Conservation (phyloP, 1,140 invertebrate genomes). For the Bombus sibiricus region DNA sequence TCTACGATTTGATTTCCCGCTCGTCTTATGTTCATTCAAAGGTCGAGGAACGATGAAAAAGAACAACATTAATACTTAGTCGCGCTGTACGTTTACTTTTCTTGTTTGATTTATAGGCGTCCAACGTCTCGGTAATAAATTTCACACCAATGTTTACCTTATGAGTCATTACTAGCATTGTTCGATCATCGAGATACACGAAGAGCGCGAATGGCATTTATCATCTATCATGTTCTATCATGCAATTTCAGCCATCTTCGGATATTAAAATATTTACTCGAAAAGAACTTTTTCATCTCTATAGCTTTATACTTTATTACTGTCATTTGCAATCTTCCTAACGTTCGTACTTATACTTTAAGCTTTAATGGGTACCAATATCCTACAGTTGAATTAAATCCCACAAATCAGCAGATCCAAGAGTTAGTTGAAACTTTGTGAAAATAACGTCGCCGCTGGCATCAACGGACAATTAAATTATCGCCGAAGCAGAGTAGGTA, state of each 20-base stretch:
- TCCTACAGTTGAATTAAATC: constrained; percentile 22
- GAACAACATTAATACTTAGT: background rate
- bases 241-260: background rate
- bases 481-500: constrained; percentile 62
- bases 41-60: background rate
- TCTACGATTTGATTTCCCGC: background rate
- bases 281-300: background rate
- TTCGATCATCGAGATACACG: background rate
- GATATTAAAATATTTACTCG: background rate
- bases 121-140: constrained; percentile 1
- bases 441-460: constrained; percentile 62
- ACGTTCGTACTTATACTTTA: background rate
- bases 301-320: background rate
- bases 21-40: background rate
- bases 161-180: constrained; percentile 3
- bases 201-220: background rate
- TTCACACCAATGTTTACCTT: background rate
- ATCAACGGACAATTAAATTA: constrained; percentile 67
- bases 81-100: background rate
- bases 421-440: constrained; percentile 58
- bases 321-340: background rate
- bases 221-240: background rate
- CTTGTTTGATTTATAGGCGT: background rate
- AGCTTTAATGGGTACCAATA: constrained; percentile 15
- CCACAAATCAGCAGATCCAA: constrained; percentile 37